These are phyloP conservation scores for Oligia latruncula DNA, from an alignment of 2,888 invertebrate genomes.

Conservation along the genomic window DNA sequence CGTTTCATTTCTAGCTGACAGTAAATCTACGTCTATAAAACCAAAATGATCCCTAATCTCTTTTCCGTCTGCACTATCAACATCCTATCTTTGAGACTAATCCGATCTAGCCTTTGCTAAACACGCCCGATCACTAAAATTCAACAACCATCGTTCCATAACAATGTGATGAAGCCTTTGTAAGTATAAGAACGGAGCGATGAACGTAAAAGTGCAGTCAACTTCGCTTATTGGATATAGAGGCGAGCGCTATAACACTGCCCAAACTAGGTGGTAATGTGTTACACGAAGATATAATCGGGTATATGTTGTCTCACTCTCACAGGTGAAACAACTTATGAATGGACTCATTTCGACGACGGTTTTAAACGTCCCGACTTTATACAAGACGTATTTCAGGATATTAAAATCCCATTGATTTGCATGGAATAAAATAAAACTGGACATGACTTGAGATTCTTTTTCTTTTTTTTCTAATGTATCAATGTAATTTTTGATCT, in stretches of 20 bases:
- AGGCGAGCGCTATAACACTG: not conserved
- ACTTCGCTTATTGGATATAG: slow-evolving; percentile 40
- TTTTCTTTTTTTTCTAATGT: not conserved
- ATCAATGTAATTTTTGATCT: not conserved
- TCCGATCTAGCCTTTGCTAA: not conserved
- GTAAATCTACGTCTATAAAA: not conserved
- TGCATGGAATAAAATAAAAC: not conserved
- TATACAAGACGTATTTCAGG: not conserved
- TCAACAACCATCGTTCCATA: slow-evolving; percentile 11
- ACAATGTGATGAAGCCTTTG: slow-evolving; percentile 32
- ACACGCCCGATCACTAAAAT: not conserved
- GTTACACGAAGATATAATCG: slow-evolving; percentile 6
- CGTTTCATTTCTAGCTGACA: not conserved
- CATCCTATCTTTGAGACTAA: not conserved
- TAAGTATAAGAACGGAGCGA: slow-evolving; percentile 30
- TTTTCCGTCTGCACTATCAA: not conserved
- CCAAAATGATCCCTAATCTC: not conserved
- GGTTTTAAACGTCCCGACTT: not conserved
- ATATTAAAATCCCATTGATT: not conserved
- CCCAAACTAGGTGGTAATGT: slow-evolving; percentile 32
- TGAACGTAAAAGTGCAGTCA: slow-evolving; percentile 48
- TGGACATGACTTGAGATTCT: not conserved
- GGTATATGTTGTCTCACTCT: slow-evolving; percentile 4
- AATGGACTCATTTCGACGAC: slow-evolving; percentile 33
- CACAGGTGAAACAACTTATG: slow-evolving; percentile 28